Evolutionary conservation across 2,113 vertebrate genomes (phyloP).

Genomic region (Cygnus buccinator): DNA sequence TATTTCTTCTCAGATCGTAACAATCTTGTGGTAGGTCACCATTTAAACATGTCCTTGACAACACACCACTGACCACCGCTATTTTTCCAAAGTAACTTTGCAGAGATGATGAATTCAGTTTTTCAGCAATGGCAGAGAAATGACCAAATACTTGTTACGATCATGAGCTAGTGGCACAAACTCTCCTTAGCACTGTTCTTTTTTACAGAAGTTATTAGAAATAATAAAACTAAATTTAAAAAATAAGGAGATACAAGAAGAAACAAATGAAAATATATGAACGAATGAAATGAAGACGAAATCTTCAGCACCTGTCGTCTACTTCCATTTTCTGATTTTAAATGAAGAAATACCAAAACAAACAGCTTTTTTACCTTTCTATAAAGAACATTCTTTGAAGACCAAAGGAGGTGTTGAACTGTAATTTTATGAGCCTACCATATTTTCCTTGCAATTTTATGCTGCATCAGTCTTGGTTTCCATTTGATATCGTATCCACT

Average conservation of each 20-base stretch:
- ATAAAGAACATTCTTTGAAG: background rate
- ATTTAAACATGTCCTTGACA: background rate
- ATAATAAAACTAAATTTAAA: background rate
- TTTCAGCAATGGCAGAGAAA: background rate
- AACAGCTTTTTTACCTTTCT: background rate
- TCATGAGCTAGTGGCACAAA: background rate
- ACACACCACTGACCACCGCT: background rate
- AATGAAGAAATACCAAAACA: background rate
- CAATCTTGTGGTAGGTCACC: background rate
- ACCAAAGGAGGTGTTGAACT: background rate
- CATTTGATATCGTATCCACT: background rate
- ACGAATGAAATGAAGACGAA: background rate
- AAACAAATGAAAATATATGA: background rate
- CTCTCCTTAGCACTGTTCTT: background rate
- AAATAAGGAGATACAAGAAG: background rate
- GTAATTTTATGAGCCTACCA: background rate
- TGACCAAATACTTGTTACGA: background rate
- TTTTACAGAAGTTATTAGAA: background rate
- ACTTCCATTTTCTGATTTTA: background rate
- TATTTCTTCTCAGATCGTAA: background rate
- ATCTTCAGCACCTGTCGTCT: background rate
- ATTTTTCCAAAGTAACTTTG: background rate
- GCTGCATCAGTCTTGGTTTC: background rate
- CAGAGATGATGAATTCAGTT: background rate
- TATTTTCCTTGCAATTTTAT: background rate